These are phyloP conservation scores for Urosaurus nigricauda DNA, from an alignment of 2,797 vertebrate species.

Conservation along the genomic window DNA sequence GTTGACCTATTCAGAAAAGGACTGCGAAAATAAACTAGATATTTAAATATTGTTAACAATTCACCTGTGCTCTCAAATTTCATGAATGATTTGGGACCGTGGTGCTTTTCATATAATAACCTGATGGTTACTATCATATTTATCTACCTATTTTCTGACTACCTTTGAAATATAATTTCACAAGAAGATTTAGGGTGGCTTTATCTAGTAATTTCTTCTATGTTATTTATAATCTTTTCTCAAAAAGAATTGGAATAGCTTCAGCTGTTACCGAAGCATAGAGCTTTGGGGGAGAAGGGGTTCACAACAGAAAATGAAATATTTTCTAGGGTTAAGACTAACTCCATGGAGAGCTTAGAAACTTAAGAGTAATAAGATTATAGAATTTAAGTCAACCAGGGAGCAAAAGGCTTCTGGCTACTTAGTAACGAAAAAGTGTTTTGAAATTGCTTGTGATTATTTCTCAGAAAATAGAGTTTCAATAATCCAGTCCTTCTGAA, in stretches of 20 bases:
- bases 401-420: neutral
- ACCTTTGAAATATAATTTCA: neutral
- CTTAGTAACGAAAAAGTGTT: neutral
- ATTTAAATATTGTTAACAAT: neutral
- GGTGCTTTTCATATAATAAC: neutral
- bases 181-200: neutral
- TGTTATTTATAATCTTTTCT: neutral
- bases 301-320: slow-evolving; percentile 32
- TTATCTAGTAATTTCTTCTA: neutral
- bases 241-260: neutral
- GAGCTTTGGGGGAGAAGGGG: slow-evolving; percentile 12
- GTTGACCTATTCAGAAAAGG: neutral
- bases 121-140: neutral
- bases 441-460: neutral
- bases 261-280: slow-evolving; percentile 51
- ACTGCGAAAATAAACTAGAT: neutral
- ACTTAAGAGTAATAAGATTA: slow-evolving; percentile 30
- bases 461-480: neutral
- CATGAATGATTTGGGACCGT: neutral
- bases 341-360: slow-evolving; percentile 15
- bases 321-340: neutral
- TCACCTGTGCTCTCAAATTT: neutral
- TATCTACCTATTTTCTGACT: neutral
- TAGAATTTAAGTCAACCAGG: neutral
- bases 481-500: neutral